phyloP scores from a whole-genome alignment of 2,888 invertebrate species.

The Cephus nigrinus region DNA sequence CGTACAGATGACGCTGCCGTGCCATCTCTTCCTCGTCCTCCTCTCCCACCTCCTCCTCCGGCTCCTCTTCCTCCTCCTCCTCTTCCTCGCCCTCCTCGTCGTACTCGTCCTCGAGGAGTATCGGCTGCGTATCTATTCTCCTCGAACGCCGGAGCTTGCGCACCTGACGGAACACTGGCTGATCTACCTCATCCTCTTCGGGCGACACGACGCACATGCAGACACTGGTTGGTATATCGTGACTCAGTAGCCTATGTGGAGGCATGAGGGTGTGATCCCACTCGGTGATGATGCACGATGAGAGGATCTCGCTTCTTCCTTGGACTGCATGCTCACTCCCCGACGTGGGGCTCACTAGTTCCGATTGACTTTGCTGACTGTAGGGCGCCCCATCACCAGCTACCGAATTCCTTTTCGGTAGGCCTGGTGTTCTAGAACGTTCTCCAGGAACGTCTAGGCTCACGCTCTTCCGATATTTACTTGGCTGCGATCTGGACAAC shows the following conservation, averaged over 20 bases:
- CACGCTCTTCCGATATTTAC: constrained; percentile 76
- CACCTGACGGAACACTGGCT: constrained; percentile 42
- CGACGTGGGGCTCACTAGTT: constrained; percentile 52
- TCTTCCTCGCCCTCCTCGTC: constrained; percentile 68
- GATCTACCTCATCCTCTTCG: constrained; percentile 74
- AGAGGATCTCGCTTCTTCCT: constrained; percentile 56
- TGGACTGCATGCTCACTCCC: constrained; percentile 54
- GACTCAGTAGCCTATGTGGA: constrained; percentile 74
- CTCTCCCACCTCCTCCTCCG: constrained; percentile 43
- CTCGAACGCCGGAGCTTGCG: constrained; percentile 73
- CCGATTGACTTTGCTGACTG: constrained; percentile 49
- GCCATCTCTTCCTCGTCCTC: constrained; percentile 69
- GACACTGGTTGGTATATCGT: constrained; percentile 71
- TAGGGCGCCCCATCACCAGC: constrained; percentile 75
- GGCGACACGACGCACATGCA: constrained; percentile 77
- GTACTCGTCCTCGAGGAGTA: constrained; percentile 73
- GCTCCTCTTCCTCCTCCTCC: constrained; percentile 58
- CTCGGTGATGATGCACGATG: constrained; percentile 60
- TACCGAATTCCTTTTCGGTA: constrained; percentile 77
- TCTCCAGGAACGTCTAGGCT: constrained; percentile 81
- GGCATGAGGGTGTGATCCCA: constrained; percentile 75
- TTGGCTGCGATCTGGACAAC: constrained; percentile 30
- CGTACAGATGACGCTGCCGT: constrained; percentile 82
- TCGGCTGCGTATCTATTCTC: constrained; percentile 77
- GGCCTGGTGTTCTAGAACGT: constrained; percentile 70